Evolutionary conservation across 2,888 invertebrate species (phyloP).

Genomic region (Xestobium rufovillosum): DNA sequence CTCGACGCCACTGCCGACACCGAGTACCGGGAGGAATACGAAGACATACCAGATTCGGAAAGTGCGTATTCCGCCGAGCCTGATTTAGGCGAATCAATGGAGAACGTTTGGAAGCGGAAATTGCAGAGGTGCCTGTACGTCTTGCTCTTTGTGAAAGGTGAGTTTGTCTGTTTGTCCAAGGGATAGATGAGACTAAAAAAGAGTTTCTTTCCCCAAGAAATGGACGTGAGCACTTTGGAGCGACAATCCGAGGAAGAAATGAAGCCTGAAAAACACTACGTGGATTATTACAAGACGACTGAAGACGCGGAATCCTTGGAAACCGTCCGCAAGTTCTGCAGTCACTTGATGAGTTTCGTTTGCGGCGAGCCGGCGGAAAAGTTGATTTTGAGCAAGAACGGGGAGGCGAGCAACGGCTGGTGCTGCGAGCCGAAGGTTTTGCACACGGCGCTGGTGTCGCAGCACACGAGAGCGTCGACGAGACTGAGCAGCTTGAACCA

Average conservation of each 20-base stretch:
- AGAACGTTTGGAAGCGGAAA: slow-evolving; percentile 44
- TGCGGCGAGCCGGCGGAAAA: slow-evolving; percentile 37
- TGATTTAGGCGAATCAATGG: slow-evolving; percentile 18
- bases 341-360: slow-evolving; percentile 35
- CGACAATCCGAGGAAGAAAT: slow-evolving; percentile 34
- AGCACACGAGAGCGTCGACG: slow-evolving; percentile 35
- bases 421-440: slow-evolving; percentile 35
- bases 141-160: slow-evolving; percentile 45
- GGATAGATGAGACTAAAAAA: background rate
- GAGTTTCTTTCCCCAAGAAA: background rate
- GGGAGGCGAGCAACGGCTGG: slow-evolving; percentile 35
- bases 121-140: slow-evolving; percentile 47
- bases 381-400: slow-evolving; percentile 23
- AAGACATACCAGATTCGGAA: slow-evolving; percentile 12
- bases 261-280: slow-evolving; percentile 33
- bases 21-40: slow-evolving; percentile 13
- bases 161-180: too few species aligned
- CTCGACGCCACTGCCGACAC: slow-evolving; percentile 18
- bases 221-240: slow-evolving; percentile 1
- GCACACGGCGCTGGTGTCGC: slow-evolving; percentile 33
- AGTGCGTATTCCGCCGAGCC: slow-evolving; percentile 24
- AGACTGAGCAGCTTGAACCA: slow-evolving; percentile 37
- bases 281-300: slow-evolving; percentile 35
- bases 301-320: slow-evolving; percentile 23
- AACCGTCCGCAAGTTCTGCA: slow-evolving; percentile 32